Evolutionary conservation across 2,797 vertebrate genomes (phyloP).

Genomic region (Hydrocynus forskahlii): DNA sequence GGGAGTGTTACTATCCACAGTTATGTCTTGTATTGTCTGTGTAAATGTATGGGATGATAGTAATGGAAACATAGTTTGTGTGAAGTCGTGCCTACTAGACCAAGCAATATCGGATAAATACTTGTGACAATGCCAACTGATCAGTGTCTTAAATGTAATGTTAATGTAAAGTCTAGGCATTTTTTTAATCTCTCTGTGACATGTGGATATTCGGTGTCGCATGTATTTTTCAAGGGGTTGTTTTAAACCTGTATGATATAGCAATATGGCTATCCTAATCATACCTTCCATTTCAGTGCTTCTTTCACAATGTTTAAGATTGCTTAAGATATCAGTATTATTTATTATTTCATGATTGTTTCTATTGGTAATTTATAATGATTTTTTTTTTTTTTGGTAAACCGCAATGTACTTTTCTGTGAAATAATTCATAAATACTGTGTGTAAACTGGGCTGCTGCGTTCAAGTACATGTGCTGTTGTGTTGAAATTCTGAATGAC

Average conservation of each 20-base stretch:
- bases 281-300: slow-evolving; percentile 7
- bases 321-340: slow-evolving; percentile 56
- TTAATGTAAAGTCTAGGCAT: not conserved
- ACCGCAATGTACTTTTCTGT: slow-evolving; percentile 2
- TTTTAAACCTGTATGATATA: slow-evolving; percentile 52
- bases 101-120: slow-evolving; percentile 29
- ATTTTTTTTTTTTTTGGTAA: slow-evolving; percentile 23
- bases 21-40: not conserved
- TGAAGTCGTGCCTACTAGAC: slow-evolving; percentile 46
- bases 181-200: slow-evolving; percentile 24
- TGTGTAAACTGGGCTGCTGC: not conserved
- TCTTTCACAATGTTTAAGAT: slow-evolving; percentile 1
- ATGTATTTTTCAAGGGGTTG: slow-evolving; percentile 40
- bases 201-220: slow-evolving; percentile 20
- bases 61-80: slow-evolving; percentile 6
- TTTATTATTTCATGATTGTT: slow-evolving; percentile 39
- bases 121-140: slow-evolving; percentile 55
- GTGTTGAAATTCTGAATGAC: slow-evolving; percentile 41
- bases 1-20: not conserved
- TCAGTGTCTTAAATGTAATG: slow-evolving; percentile 39
- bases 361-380: slow-evolving; percentile 41
- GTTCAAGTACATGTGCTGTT: slow-evolving; percentile 23
- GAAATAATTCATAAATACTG: not conserved
- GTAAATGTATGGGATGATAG: not conserved
- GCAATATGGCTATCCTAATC: slow-evolving; percentile 16